Conservation (phyloP, 2,113 vertebrate genomes). For the Hemichromis elongatus region DNA sequence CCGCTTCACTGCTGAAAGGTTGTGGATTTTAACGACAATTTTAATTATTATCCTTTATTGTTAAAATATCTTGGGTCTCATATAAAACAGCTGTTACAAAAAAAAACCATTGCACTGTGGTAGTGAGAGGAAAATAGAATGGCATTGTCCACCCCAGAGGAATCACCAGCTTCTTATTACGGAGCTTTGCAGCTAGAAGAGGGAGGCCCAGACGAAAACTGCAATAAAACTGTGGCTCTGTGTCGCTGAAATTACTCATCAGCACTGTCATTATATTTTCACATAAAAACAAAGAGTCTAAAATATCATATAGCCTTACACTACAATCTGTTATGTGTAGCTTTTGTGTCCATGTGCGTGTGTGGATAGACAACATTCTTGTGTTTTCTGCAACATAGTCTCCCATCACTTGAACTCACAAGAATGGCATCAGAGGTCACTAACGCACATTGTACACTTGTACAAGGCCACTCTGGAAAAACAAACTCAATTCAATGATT, state of each 20-base stretch:
- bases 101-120: neutral
- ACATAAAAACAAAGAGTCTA: neutral
- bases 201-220: neutral
- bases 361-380: neutral
- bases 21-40: neutral
- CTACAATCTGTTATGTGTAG: too few species aligned
- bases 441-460: neutral
- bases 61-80: neutral
- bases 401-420: neutral
- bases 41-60: neutral
- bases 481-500: conserved; percentile 35
- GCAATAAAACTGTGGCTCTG: conserved; percentile 14
- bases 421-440: neutral
- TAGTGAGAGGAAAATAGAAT: neutral
- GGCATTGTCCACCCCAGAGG: neutral
- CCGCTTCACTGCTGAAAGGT: neutral
- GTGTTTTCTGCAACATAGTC: neutral
- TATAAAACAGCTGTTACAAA: neutral
- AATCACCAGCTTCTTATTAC: conserved; percentile 5
- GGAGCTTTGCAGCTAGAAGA: neutral
- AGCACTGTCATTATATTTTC: neutral
- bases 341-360: neutral
- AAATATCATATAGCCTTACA: neutral
- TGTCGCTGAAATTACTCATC: neutral
- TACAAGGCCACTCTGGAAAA: conserved; percentile 47